These are phyloP conservation scores for Tauraco erythrolophus DNA, from an alignment of 2,113 vertebrate genomes.

Conservation along the genomic window DNA sequence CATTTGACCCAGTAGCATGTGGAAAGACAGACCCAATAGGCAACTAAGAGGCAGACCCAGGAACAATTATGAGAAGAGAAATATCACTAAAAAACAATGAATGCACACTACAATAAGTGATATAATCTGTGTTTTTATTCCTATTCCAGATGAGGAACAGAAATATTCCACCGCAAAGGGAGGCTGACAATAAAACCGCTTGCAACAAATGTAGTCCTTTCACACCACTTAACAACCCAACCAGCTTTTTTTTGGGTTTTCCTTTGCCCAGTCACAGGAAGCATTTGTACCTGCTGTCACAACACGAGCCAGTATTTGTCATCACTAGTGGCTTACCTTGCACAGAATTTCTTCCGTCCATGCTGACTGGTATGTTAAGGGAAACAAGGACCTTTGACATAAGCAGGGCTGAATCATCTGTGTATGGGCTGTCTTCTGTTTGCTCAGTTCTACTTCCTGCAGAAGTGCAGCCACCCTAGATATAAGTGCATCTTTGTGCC, in stretches of 20 bases:
- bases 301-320: not conserved
- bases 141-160: not conserved
- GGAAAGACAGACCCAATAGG: not conserved
- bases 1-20: not conserved
- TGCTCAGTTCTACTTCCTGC: not conserved
- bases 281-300: not conserved
- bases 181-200: not conserved
- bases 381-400: not conserved
- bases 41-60: not conserved
- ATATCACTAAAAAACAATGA: not conserved
- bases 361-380: not conserved
- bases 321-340: not conserved
- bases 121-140: not conserved
- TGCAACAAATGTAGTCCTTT: not conserved
- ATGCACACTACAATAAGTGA: not conserved
- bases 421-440: not conserved
- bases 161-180: not conserved
- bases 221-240: rapidly evolving
- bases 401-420: not conserved
- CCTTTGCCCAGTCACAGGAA: not conserved
- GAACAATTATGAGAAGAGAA: not conserved
- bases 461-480: not conserved
- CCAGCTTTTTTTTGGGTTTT: not conserved
- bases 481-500: not conserved
- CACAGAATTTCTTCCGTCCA: not conserved